phyloP scores from a whole-genome alignment of 2,888 invertebrate species.

The Mayetiola destructor region DNA sequence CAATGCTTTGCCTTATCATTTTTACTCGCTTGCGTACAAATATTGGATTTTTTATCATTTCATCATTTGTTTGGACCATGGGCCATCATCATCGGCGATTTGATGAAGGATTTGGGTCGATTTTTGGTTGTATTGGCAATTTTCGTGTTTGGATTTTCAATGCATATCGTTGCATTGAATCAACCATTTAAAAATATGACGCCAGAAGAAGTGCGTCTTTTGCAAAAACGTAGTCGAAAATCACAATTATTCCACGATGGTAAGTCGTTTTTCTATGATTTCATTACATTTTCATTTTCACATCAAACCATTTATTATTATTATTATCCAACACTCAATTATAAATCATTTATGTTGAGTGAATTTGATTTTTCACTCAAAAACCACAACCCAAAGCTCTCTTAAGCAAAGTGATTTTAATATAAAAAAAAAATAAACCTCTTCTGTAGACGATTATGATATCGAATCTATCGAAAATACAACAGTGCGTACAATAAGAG shows the following conservation, averaged over 20 bases:
- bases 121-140: conserved; percentile 95
- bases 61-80: conserved; percentile 99
- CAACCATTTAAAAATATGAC: conserved; percentile 71
- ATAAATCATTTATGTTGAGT: not conserved
- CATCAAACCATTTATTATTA: too few relatives aligned
- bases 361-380: not conserved
- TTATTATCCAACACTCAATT: not conserved
- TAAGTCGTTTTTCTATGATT: conserved; percentile 42
- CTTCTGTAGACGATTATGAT: not conserved
- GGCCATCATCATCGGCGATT: conserved; percentile 97
- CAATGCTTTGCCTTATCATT: conserved; percentile 93
- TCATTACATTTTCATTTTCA: too few relatives aligned
- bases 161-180: conserved; percentile 91
- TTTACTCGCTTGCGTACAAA: conserved; percentile 91
- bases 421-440: not conserved
- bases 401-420: not conserved
- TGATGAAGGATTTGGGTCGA: conserved; percentile 85
- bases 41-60: conserved; percentile 93
- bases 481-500: not conserved
- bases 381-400: too few relatives aligned
- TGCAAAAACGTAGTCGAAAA: conserved; percentile 40
- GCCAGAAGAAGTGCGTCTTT: conserved; percentile 45
- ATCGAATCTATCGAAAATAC: conserved; percentile 7
- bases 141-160: conserved; percentile 97
- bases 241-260: conserved; percentile 55